Evolutionary conservation across 37 sponge, comb jelly and placozoan species (phyloP).

Genomic region (Agelas oroides): DNA sequence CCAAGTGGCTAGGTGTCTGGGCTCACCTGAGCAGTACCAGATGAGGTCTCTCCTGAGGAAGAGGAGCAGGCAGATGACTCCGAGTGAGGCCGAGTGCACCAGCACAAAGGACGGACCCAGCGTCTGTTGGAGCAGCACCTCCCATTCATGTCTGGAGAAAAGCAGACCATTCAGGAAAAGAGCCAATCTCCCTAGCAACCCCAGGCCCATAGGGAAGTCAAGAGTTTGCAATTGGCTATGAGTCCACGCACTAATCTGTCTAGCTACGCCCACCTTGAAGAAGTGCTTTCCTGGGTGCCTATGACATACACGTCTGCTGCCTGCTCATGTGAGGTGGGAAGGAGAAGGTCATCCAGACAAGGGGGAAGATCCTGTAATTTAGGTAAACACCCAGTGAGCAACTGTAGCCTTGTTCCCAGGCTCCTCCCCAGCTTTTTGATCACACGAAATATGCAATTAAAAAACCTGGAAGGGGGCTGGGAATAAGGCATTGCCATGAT

Average conservation of each 20-base stretch:
- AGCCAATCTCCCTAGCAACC: no score
- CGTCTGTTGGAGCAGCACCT: constrained; percentile 90
- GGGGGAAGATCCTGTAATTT: constrained; percentile 74
- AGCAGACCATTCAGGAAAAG: neutral
- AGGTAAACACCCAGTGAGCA: no score
- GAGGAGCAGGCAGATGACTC: constrained; percentile 70
- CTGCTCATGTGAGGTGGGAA: constrained; percentile 63
- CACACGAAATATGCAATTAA: no score
- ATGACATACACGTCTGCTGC: constrained; percentile 89
- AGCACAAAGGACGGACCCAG: constrained; percentile 89
- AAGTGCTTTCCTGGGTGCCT: constrained; percentile 91
- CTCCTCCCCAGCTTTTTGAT: no score
- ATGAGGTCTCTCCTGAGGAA: constrained; percentile 89
- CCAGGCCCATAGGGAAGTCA: neutral
- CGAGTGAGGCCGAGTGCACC: constrained; percentile 66
- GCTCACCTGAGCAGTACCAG: constrained; percentile 90
- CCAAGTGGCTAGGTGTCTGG: no score
- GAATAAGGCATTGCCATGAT: neutral
- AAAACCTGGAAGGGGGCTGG: no score
- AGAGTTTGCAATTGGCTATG: neutral
- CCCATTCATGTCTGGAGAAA: constrained; percentile 73
- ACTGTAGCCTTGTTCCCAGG: no score
- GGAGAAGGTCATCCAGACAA: constrained; percentile 85
- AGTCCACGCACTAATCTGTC: neutral
- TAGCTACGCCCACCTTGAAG: constrained; percentile 35